Evolutionary conservation across 2,888 invertebrate genomes (phyloP).

Genomic region (Platycheirus rosarum): DNA sequence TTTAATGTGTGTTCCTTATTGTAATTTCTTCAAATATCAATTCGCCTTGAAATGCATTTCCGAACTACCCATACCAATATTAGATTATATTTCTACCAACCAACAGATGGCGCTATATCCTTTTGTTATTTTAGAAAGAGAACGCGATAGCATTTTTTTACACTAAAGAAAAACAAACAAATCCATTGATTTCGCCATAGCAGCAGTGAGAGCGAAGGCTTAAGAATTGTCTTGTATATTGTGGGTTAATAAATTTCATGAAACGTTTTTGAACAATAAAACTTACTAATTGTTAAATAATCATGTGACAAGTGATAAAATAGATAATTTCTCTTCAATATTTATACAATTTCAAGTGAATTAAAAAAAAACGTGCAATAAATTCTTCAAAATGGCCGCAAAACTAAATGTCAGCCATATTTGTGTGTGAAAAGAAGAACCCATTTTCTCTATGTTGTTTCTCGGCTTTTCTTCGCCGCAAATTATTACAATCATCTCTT

Average conservation of each 20-base stretch:
- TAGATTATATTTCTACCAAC: not conserved
- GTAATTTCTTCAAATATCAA: not conserved
- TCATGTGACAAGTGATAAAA: not conserved
- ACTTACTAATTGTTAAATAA: not conserved
- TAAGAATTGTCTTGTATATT: not conserved
- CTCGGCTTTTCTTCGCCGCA: slow-evolving; percentile 54
- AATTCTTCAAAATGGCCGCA: slow-evolving; percentile 68
- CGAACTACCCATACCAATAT: too few species aligned
- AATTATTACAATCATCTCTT: slow-evolving; percentile 20
- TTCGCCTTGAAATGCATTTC: not conserved
- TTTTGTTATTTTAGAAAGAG: not conserved
- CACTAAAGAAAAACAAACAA: slow-evolving; percentile 31
- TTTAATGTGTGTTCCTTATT: too few species aligned
- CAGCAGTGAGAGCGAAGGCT: not conserved
- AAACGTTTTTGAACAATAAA: too few species aligned
- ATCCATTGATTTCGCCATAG: slow-evolving; percentile 21
- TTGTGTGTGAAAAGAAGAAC: slow-evolving; percentile 50
- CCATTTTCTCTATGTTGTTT: slow-evolving; percentile 3
- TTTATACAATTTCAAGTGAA: slow-evolving; percentile 9
- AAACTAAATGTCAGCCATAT: slow-evolving; percentile 57
- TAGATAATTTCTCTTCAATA: too few species aligned
- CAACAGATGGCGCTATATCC: not conserved
- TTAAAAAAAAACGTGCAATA: slow-evolving; percentile 32
- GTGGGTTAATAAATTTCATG: slow-evolving; percentile 1
- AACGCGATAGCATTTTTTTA: not conserved